Base-by-base conservation (phyloP, 2,797 vertebrate genomes). In the Thaleichthys pacificus region DNA sequence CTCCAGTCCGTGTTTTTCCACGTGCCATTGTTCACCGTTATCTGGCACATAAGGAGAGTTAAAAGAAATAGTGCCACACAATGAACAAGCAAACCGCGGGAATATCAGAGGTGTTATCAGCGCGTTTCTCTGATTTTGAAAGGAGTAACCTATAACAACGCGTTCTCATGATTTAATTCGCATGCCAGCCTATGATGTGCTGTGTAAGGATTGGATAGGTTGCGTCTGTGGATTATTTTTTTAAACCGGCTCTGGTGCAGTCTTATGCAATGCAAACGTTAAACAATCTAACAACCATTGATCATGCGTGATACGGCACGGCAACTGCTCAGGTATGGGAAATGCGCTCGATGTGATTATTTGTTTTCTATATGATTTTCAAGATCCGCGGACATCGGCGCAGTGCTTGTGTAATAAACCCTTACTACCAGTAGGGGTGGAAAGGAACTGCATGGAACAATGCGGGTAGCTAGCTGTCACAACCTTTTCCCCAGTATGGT, bases 1-100 rank as follows among this genome's bases (percentile, higher is more conserved):
- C 9, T 83, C 85, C 84, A 80, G 68, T 84, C 84, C 88, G 61
- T 66, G 80, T 82, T 87, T 87, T 84, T 73, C 77, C 38, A 73
- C 21, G 68, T 70, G 54, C 77, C 80, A 67, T 68, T n/a, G 32
- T 60, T 30, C 4, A 66, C 38, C 60, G 30, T 73, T 57, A 75
- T 35, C 58, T 15, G 63, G 68, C 56, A 38, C 67, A 54, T 24
- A 56, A 47, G 42, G 68, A 72, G 72, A 85, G 80, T 61, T 1
- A 66, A 74, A 81, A 85, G 76, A 82, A 82, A 82, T 69, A 74
- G 79, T 66, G 63, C 47, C 60, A 54, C 74, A 62, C 66, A 77
- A 77, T 82, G 80, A 80, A 69, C 82, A 68, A 70, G 63, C 80
- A 80, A 72, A 71, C 62, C 70, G 22, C 8, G 4, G n/a, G 61